These are phyloP conservation scores for Platypus cylindrus DNA, from an alignment of 2,888 invertebrate genomes.

Conservation along the genomic window DNA sequence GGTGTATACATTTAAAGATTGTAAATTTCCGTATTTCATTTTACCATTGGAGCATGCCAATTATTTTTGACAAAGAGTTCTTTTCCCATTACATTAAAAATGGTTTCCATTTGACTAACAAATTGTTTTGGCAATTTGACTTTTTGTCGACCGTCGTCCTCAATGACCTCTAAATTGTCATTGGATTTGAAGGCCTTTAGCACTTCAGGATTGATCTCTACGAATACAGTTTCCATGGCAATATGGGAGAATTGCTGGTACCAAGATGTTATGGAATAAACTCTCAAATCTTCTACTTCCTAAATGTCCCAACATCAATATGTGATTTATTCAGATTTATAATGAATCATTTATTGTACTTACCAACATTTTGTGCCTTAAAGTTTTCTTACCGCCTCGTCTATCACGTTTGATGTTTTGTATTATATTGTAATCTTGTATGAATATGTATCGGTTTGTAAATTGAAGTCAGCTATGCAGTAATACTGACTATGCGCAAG, in stretches of 20 bases:
- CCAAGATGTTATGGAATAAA: conserved; percentile 30
- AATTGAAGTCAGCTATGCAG: no score
- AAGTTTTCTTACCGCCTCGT: no score
- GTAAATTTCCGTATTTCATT: conserved; percentile 1
- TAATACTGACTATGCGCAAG: no score
- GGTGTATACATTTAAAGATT: conserved; percentile 1
- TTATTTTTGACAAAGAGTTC: conserved; percentile 31
- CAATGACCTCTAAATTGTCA: conserved; percentile 17
- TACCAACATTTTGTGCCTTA: no score
- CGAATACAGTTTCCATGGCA: conserved; percentile 24
- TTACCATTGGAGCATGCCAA: conserved; percentile 32
- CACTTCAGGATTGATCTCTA: conserved; percentile 25
- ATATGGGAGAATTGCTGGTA: conserved; percentile 26
- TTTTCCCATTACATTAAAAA: conserved; percentile 23
- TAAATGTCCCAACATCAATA: conserved; percentile 14
- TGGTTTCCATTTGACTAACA: conserved; percentile 23
- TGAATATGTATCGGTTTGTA: no score
- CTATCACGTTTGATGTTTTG: no score
- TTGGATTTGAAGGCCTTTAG: conserved; percentile 21
- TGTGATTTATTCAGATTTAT: neutral
- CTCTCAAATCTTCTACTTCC: conserved; percentile 28
- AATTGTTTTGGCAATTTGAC: conserved; percentile 13
- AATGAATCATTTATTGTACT: neutral
- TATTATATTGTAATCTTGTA: no score
- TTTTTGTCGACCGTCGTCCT: conserved; percentile 16